phyloP scores from a whole-genome alignment of 2,888 invertebrate species.

The Mythimna lalbum region DNA sequence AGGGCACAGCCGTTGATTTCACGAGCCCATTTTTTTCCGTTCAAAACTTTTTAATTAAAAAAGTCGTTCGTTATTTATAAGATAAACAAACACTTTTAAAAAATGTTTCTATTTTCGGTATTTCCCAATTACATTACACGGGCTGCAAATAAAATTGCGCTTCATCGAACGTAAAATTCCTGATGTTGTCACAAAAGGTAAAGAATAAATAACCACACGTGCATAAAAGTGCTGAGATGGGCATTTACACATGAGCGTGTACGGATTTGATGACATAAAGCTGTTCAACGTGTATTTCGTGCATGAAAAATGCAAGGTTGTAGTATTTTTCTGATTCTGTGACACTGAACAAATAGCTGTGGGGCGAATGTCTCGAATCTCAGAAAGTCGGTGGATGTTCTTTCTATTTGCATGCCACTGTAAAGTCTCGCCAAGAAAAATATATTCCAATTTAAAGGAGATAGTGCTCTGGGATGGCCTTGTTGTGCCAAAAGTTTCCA shows the following conservation, averaged over 20 bases:
- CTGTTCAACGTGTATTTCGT: conserved; percentile 72
- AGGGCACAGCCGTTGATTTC: conserved; percentile 27
- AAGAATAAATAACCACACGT: conserved; percentile 59
- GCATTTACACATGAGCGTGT: conserved; percentile 69
- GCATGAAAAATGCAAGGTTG: conserved; percentile 77
- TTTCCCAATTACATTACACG: conserved; percentile 41
- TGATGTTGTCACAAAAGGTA: conserved; percentile 47
- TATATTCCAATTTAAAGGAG: conserved; percentile 77
- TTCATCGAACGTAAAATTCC: conserved; percentile 49
- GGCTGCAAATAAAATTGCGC: conserved; percentile 40
- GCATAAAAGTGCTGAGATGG: conserved; percentile 56
- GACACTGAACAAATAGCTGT: conserved; percentile 83
- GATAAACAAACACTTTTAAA: conserved; percentile 30
- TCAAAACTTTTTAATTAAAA: conserved; percentile 55
- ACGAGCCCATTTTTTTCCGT: conserved; percentile 17
- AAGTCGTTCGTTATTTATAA: conserved; percentile 48
- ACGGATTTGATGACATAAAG: conserved; percentile 74
- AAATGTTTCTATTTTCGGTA: conserved; percentile 34
- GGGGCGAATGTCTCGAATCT: conserved; percentile 79
- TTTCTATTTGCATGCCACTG: conserved; percentile 72
- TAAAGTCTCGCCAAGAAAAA: conserved; percentile 72
- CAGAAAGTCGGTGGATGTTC: conserved; percentile 73
- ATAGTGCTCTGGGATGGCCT: conserved; percentile 67
- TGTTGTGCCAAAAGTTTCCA: conserved; percentile 71
- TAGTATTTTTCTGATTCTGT: conserved; percentile 76